Conservation (phyloP, 2,888 invertebrate species). For the Drosophila nigricruria region DNA sequence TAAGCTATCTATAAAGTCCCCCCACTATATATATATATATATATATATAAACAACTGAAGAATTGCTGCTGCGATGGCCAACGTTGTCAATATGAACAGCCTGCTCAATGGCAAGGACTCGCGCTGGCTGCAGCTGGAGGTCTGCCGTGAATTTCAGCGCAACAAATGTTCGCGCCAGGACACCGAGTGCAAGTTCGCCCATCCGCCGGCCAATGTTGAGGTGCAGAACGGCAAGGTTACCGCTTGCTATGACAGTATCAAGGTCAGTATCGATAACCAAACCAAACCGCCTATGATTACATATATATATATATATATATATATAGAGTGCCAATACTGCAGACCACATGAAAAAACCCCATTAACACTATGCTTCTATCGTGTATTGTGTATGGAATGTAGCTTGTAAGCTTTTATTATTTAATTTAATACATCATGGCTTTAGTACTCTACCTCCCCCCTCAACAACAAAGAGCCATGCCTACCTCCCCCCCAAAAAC, state of each 20-base stretch:
- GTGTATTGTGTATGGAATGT: constrained; percentile 64
- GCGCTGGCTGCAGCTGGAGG: constrained; percentile 99
- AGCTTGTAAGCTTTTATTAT: constrained; percentile 69
- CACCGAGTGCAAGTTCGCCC: constrained; percentile 99
- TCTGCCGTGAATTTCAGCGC: constrained; percentile 99
- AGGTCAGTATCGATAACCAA: constrained; percentile 89
- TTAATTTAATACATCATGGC: constrained; percentile 52
- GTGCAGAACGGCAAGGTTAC: constrained; percentile 99
- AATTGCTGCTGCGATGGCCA: constrained; percentile 87
- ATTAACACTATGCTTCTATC: constrained; percentile 60
- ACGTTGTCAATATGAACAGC: constrained; percentile 98
- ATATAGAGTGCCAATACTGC: constrained; percentile 6
- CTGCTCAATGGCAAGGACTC: constrained; percentile 99
- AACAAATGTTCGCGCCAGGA: constrained; percentile 99
- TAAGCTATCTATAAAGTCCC: constrained; percentile 58
- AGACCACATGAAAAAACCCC: constrained; percentile 22
- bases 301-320: background rate
- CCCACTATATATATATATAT: constrained; percentile 37
- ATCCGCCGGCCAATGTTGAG: constrained; percentile 99
- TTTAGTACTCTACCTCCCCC: constrained; percentile 45
- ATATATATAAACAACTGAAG: constrained; percentile 43
- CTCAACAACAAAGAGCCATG: no score
- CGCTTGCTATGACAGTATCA: constrained; percentile 99
- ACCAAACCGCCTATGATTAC: background rate
- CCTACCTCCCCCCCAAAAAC: background rate